phyloP scores from a whole-genome alignment of 2,888 invertebrate genomes.

The Rugalucina vietnamica region DNA sequence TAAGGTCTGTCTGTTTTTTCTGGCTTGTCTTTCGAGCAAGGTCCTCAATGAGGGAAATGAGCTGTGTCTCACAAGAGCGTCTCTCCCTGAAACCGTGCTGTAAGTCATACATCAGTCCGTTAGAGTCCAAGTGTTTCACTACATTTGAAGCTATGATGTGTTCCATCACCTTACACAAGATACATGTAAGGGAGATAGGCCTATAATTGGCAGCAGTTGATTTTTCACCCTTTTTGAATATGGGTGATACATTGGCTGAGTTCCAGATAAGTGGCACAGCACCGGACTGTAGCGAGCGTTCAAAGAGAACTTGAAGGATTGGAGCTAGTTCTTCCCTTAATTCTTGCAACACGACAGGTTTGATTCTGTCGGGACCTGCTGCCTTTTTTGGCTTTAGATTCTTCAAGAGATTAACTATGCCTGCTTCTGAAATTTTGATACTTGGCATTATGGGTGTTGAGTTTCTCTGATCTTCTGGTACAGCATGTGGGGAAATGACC shows the following conservation, averaged over 20 bases:
- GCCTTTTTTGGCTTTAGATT: too few species aligned
- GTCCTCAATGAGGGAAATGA: constrained; percentile 10
- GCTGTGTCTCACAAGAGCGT: constrained; percentile 34
- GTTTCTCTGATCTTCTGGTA: not conserved
- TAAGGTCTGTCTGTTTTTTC: constrained; percentile 30
- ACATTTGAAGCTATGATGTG: constrained; percentile 28
- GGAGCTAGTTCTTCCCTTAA: not conserved
- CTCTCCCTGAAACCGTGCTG: constrained; percentile 27
- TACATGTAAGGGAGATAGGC: constrained; percentile 31
- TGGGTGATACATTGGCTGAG: constrained; percentile 26
- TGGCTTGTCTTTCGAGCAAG: not conserved
- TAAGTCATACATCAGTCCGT: constrained; percentile 29
- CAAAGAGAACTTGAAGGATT: not conserved
- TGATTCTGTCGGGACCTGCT: too few species aligned
- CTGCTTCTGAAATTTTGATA: not conserved
- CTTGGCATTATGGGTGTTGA: not conserved
- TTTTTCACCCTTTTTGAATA: constrained; percentile 25
- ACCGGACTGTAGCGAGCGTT: not conserved
- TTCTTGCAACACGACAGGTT: too few species aligned
- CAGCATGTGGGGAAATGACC: not conserved
- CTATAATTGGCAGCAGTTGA: constrained; percentile 24
- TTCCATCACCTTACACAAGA: constrained; percentile 26
- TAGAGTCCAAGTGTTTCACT: constrained; percentile 18
- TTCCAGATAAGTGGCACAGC: constrained; percentile 15
- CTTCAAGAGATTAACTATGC: too few species aligned